Evolutionary conservation across 2,113 vertebrate species (phyloP), one percentile per base, ranked within the genome.

Genomic region (Quiscalus mexicanus): DNA sequence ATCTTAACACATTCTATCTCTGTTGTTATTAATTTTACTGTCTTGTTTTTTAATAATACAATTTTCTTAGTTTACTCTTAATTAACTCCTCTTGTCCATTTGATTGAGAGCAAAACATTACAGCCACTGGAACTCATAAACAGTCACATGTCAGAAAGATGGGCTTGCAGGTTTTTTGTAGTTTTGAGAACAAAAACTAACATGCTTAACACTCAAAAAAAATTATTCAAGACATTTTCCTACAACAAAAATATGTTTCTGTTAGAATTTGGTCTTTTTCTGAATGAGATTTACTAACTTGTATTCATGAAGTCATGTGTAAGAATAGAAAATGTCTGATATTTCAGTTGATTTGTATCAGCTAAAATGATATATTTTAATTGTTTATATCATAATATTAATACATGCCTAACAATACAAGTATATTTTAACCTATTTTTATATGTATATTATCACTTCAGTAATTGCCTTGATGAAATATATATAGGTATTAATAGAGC

Each of bases 401-500:
- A 77, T n/a, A 33, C 1, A 45, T 77, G 14, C 8, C 39, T 50
- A 77, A 79, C 35, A 68, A 69, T 22, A 13, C 4, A 35, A 9
- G n/a, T 80, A 22, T 74, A 58, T 58, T 82, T 85, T 55, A 55
- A 45, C 9, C 2, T 69, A 31, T 68, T 86, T 91, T 67, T 80
- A 41, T 55, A 74, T 37, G 23, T 53, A 65, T 76, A 73, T 47
- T 88, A 70, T 45, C 23, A 70, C 35, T 78, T 81, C 35, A 50
- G 35, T 55, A 89, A 90, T 59, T 86, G 25, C 30, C 88, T 58
- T 74, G 55, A 88, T 90, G 81, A 91, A 90, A 93, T 88, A 84
- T 70, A 96, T 87, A 76, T 76, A 73, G 73, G 47, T 88, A 80
- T 94, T 95, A 95, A 93, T 90, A 59, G 55, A 89, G 33, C 42